Conservation (phyloP, 2,888 invertebrate species). For the Ornithoptera priamus region DNA sequence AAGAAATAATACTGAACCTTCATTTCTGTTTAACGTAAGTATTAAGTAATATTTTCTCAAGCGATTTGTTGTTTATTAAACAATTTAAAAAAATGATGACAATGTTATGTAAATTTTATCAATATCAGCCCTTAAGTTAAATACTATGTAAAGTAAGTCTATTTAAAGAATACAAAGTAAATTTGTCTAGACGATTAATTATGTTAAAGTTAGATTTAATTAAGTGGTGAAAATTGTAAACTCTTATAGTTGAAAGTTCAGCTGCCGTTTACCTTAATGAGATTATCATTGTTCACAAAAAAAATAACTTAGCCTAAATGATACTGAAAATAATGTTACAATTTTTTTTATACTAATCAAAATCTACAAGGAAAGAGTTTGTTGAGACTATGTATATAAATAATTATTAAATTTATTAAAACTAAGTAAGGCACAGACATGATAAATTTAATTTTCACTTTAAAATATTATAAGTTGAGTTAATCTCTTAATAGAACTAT, state of each 20-base stretch:
- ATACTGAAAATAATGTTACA: not conserved
- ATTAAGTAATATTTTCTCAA: no score
- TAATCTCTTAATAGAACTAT: constrained; percentile 12
- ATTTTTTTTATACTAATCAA: no score
- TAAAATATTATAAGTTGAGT: not conserved
- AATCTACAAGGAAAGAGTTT: no score
- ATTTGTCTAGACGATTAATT: not conserved
- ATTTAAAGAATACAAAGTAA: not conserved
- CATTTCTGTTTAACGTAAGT: no score
- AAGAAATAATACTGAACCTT: no score
- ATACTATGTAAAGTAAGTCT: not conserved
- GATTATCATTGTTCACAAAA: not conserved
- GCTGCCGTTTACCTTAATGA: not conserved
- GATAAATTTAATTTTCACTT: not conserved
- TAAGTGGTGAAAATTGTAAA: not conserved
- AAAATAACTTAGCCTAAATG: not conserved
- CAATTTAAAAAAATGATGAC: no score
- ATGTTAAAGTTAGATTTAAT: not conserved
- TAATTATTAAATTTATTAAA: no score
- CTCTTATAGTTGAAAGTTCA: not conserved
- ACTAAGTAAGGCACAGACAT: no score
- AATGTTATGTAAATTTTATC: no score
- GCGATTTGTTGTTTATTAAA: no score
- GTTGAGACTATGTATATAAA: no score
- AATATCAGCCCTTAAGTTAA: no score